These are phyloP conservation scores for Dicyrtomina minuta DNA, from an alignment of 2,888 invertebrate species.

Conservation along the genomic window DNA sequence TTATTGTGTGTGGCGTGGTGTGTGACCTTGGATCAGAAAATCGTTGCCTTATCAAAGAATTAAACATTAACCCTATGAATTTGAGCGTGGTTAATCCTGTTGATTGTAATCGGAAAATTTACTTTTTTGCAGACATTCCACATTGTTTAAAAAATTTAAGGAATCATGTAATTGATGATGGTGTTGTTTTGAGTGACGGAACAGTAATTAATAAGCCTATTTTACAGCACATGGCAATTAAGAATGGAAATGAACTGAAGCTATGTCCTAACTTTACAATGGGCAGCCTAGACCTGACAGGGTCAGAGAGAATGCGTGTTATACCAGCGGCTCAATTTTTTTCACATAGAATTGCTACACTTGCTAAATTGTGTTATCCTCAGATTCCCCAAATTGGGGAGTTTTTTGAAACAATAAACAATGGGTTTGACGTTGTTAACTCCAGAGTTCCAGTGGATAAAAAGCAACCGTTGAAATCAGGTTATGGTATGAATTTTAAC, in stretches of 20 bases:
- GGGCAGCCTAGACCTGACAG: conserved; percentile 9
- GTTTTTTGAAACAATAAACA: conserved; percentile 36
- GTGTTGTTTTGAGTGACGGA: conserved; percentile 28
- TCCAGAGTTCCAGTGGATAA: conserved; percentile 27
- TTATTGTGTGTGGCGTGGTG: conserved; percentile 27
- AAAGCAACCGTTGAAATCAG: conserved; percentile 11
- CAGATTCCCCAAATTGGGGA: background rate
- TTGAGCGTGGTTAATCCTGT: conserved; percentile 32
- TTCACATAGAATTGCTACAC: conserved; percentile 26
- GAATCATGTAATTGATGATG: conserved; percentile 44
- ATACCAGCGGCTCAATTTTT: conserved; percentile 35
- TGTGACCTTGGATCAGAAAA: conserved; percentile 44
- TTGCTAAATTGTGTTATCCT: conserved; percentile 20
- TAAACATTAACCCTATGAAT: conserved; percentile 27
- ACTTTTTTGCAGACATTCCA: conserved; percentile 44
- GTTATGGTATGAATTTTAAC: conserved; percentile 11
- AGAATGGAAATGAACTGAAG: conserved; percentile 22
- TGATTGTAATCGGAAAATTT: conserved; percentile 22
- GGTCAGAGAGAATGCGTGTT: conserved; percentile 38
- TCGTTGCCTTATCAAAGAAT: conserved; percentile 27
- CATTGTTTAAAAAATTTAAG: conserved; percentile 43
- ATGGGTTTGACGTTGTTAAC: conserved; percentile 37
- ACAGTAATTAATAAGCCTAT: conserved; percentile 17
- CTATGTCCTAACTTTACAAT: conserved; percentile 27
- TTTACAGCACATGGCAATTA: conserved; percentile 13